Percentiles rank a stretch among this genome's conserved stretches.
Evolutionary conservation across 92 coral and sea anemone genomes (phyloP).

Genomic region (Meandrina meandrites): DNA sequence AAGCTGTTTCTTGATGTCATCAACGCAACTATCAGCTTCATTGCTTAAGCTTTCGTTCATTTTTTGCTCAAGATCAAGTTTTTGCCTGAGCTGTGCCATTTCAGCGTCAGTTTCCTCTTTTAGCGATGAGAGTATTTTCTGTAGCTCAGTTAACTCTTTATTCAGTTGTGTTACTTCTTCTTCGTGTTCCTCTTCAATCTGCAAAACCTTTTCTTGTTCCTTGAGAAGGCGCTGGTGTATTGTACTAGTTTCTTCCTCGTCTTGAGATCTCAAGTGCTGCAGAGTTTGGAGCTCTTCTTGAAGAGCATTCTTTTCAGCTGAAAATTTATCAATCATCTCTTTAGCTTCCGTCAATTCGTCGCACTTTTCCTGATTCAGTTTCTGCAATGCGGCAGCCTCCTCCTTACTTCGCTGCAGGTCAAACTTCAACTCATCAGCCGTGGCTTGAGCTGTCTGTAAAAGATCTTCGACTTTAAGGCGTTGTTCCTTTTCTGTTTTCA

Average conservation of each 20-base stretch:
- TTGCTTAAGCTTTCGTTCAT: constrained; percentile 74
- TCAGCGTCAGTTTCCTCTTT: constrained; percentile 71
- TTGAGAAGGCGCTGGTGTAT: constrained; percentile 61
- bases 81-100: constrained; percentile 71
- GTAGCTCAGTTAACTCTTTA: constrained; percentile 59
- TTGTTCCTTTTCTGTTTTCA: constrained; percentile 63
- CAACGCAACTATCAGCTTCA: constrained; percentile 82
- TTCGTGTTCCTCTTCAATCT: constrained; percentile 54
- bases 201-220: constrained; percentile 57
- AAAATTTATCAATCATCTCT: constrained; percentile 10
- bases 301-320: constrained; percentile 51
- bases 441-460: constrained; percentile 53
- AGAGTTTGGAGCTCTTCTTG: constrained; percentile 51
- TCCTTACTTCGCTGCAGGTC: constrained; percentile 36
- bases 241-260: constrained; percentile 48
- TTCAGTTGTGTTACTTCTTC: constrained; percentile 71
- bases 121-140: constrained; percentile 34
- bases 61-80: constrained; percentile 65
- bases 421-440: constrained; percentile 59
- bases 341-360: not conserved
- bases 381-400: constrained; percentile 14
- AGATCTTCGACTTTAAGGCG: constrained; percentile 60
- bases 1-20: constrained; percentile 62
- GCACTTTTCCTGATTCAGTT: constrained; percentile 8
- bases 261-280: constrained; percentile 43